Base-by-base conservation (phyloP, 1,140 invertebrate genomes). In the Phymorhynchus buccinoides region DNA sequence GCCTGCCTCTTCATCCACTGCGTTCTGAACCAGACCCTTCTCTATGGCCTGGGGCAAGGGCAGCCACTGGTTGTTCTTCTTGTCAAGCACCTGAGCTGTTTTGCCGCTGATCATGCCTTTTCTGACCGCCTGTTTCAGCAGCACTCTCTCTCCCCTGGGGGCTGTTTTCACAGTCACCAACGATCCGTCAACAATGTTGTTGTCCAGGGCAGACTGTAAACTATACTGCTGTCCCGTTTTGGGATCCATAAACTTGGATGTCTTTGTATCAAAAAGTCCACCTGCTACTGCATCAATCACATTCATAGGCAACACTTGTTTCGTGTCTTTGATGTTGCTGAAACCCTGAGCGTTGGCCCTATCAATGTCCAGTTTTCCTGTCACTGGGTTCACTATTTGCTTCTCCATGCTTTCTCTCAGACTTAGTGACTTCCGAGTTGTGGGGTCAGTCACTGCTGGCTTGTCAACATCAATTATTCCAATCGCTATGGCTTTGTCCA, bases 201-300 rank as follows among this genome's bases (percentile, higher is more conserved):
- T 94, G 85, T 95, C 94, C 75, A 98, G 96, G 14, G 97, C 97
- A 87, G 97, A 95, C 82, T 96, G 96, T 6, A 99, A 92, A 35
- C 96, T 97, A 86, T 96, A 94, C 73, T 94, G 94, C 75, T 95
- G 95, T 39, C 95, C 95, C 88, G 97, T 96, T 71, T 96, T 95
- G 42, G 95, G 95, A 83, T 98, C 96, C 16, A 96, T 94, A 90
- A 99, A 96, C 75, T 96, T 95, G 6, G 97, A 96, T 80, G 96
- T 96, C 77, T 95, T 94, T 0, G 95, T 93, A 92, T 98, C 95
- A 92, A 97, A 97, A 83, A 96, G 94, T 84, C 96, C 96, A 93
- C 96, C 96, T 62, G 96, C 95, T 75, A 98, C 93, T 77, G 96
- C 96, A 95, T 98, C 97, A 92, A 97, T 96, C 52, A 99, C 81